phyloP scores from a whole-genome alignment of 2,888 invertebrate species.

The Pecten maximus region DNA sequence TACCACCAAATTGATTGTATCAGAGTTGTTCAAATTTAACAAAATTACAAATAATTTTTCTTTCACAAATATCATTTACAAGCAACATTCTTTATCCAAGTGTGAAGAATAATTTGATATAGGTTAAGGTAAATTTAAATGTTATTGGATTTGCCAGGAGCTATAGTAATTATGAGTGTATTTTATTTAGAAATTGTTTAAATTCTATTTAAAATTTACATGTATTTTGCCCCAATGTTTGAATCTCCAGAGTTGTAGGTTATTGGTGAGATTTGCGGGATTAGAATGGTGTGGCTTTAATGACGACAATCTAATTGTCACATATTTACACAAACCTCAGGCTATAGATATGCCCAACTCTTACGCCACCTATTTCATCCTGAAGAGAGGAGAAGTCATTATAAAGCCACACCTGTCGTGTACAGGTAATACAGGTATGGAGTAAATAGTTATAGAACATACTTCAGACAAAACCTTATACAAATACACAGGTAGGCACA shows the following conservation, averaged over 20 bases:
- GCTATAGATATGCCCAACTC: neutral
- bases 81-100: neutral
- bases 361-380: neutral
- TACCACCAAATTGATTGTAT: neutral
- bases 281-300: neutral
- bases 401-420: neutral
- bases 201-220: neutral
- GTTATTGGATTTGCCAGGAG: neutral
- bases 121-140: neutral
- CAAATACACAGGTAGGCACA: neutral
- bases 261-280: neutral
- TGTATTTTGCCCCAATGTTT: neutral
- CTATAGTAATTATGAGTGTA: neutral
- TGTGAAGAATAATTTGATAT: neutral
- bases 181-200: neutral
- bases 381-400: neutral
- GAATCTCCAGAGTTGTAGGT: neutral
- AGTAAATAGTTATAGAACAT: neutral
- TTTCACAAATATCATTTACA: neutral
- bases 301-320: neutral
- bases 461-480: neutral
- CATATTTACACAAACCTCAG: neutral
- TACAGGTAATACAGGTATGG: conserved; percentile 11
- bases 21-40: neutral
- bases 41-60: neutral